phyloP scores from a whole-genome alignment of 2,888 invertebrate species.

The Andrena minutula region DNA sequence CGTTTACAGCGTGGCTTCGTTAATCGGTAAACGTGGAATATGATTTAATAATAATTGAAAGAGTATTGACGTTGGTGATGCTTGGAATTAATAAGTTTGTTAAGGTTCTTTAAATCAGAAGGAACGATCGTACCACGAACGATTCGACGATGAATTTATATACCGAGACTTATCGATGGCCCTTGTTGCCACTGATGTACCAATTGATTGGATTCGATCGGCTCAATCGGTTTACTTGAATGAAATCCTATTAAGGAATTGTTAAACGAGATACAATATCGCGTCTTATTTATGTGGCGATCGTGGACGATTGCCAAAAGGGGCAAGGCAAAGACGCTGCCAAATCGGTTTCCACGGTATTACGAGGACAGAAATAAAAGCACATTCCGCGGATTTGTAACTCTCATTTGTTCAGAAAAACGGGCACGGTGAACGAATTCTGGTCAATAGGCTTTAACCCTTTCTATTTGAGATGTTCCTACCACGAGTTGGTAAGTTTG shows the following conservation, averaged over 20 bases:
- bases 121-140: not conserved
- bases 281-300: conserved; percentile 62
- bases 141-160: not conserved
- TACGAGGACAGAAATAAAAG: conserved; percentile 72
- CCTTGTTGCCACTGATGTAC: not conserved
- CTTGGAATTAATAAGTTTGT: no score
- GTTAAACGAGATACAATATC: conserved; percentile 65
- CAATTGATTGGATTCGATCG: conserved; percentile 29
- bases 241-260: conserved; percentile 62
- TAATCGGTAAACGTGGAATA: no score
- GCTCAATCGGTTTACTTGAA: conserved; percentile 46
- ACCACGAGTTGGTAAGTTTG: not conserved
- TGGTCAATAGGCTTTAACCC: conserved; percentile 11
- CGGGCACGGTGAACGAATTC: conserved; percentile 15
- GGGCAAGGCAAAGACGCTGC: conserved; percentile 64
- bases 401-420: conserved; percentile 38
- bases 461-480: conserved; percentile 5
- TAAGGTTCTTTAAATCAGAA: not conserved
- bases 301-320: conserved; percentile 74
- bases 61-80: no score
- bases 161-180: not conserved
- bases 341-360: conserved; percentile 76
- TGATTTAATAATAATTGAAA: no score
- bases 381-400: conserved; percentile 74
- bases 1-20: no score